Evolutionary conservation across 2,113 vertebrate genomes (phyloP), one percentile per base, ranked within the genome.

Genomic region (Dipodomys spectabilis): DNA sequence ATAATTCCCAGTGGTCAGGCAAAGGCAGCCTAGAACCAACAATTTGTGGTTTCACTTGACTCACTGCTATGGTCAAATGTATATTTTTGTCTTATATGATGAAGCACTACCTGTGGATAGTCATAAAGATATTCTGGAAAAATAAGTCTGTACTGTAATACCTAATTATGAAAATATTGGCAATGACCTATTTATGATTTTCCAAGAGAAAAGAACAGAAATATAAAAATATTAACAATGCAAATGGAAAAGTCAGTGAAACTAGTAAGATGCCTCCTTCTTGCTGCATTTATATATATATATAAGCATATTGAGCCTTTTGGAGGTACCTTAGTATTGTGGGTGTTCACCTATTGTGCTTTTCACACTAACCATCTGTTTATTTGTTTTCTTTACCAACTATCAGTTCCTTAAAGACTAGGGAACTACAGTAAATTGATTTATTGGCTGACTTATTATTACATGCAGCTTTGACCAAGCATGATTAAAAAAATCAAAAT

Each of bases 161-260:
- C 23, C 45, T 82, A 77, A 35, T 81, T 39, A 78, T 71, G 62
- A 93, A 86, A 86, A 77, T 65, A 65, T 35, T 25, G 8, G 83
- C 30, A 85, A 67, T 83, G 39, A 87, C 82, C 86, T 93, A 28
- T 23, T 88, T 60, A 67, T 71, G 15, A 64, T 85, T 88, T 86
- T 83, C 44, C 13, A 79, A 78, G 80, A 64, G 35, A 75, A 92
- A 90, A n/a, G 39, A 25, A 8, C 62, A 80, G 12, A 80, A 78
- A 72, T 23, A 90, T 57, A 86, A 71, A 88, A 78, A 53, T 67
- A 28, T 82, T 89, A 72, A 93, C 39, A 94, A 94, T 86, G 67
- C 18, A 57, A 64, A 49, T 86, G 67, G 12, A 91, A 91, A 90
- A 94, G 74, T 71, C 80, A 79, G 49, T 71, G 32, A 30, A 94